Evolutionary conservation across 2,113 vertebrate species (phyloP).

Genomic region (Raja brachyura): DNA sequence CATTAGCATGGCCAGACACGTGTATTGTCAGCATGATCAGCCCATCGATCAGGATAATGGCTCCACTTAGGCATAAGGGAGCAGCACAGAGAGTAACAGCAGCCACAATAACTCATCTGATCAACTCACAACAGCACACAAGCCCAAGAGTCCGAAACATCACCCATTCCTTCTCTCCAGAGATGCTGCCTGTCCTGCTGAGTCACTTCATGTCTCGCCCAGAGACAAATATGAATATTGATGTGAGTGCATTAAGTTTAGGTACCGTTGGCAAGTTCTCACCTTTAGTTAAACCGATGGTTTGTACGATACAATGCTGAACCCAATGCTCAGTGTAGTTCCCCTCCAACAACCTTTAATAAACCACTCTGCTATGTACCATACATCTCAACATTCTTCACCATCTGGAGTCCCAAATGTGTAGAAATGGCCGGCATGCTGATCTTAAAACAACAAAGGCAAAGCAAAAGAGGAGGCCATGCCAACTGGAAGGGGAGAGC

Average conservation of each 20-base stretch:
- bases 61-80: not conserved
- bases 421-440: constrained; percentile 46
- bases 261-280: not conserved
- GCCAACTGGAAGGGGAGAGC: constrained; percentile 46
- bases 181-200: too few relatives aligned
- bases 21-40: not conserved
- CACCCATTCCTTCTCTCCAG: too few relatives aligned
- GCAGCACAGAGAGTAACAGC: not conserved
- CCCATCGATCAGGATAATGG: not conserved
- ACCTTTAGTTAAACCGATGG: not conserved
- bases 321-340: not conserved
- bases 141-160: too few relatives aligned
- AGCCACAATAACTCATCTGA: not conserved
- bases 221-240: not conserved
- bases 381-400: constrained; percentile 45
- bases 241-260: not conserved
- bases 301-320: not conserved
- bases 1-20: not conserved
- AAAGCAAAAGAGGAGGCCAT: constrained; percentile 49
- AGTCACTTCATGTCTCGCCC: too few relatives aligned
- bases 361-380: constrained; percentile 46
- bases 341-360: not conserved
- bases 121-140: not conserved
- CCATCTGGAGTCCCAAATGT: constrained; percentile 52
- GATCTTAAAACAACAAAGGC: constrained; percentile 48